Evolutionary conservation across 2,797 vertebrate genomes (phyloP).

Genomic region (Iguana delicatissima): DNA sequence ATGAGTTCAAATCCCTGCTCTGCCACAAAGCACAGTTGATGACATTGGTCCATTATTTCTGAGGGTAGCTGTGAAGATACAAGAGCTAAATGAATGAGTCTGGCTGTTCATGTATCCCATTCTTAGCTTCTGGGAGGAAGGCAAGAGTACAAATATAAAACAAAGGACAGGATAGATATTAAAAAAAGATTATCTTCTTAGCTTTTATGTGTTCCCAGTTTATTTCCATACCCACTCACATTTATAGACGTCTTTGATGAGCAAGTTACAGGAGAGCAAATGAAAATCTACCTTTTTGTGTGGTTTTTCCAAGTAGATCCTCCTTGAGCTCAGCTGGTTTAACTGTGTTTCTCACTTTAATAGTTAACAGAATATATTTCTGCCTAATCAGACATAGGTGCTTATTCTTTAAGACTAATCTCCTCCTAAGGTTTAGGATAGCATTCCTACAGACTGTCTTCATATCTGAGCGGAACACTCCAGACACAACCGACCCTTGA

Average conservation of each 20-base stretch:
- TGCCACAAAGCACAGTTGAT: not conserved
- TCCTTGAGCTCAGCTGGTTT: not conserved
- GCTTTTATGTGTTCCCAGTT: not conserved
- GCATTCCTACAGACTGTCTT: not conserved
- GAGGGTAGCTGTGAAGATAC: not conserved
- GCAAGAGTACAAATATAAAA: not conserved
- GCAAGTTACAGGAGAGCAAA: not conserved
- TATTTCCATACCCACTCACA: too few relatives aligned
- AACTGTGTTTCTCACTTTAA: not conserved
- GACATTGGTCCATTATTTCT: not conserved
- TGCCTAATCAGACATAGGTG: not conserved
- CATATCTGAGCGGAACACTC: not conserved
- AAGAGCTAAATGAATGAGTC: not conserved
- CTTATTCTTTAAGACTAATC: not conserved
- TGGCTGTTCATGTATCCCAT: not conserved
- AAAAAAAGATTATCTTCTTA: not conserved
- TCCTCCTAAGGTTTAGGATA: not conserved
- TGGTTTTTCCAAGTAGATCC: not conserved
- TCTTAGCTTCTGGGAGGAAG: not conserved
- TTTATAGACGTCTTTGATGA: not conserved
- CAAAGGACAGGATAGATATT: not conserved
- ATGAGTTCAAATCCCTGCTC: not conserved
- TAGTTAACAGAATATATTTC: not conserved
- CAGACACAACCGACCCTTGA: not conserved
- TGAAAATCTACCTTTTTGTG: not conserved